A percentile compares a stretch with the other conserved stretches of the same genome.
These are phyloP conservation scores for Chesias legatella DNA, from an alignment of 2,888 invertebrate genomes.

Conservation along the genomic window DNA sequence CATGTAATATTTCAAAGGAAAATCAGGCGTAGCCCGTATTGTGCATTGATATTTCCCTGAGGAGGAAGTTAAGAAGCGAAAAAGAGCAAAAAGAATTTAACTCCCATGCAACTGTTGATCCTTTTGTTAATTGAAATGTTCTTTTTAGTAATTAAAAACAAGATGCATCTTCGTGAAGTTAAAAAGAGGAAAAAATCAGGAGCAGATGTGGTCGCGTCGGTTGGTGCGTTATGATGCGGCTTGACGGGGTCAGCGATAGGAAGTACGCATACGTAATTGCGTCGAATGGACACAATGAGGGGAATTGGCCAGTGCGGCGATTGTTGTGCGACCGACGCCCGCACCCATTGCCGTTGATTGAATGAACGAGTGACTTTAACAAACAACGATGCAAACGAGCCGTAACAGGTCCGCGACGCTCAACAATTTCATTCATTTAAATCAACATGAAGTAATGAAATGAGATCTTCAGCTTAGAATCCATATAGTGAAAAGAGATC, in stretches of 20 bases:
- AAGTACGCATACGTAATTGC: constrained; percentile 75
- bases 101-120: constrained; percentile 32
- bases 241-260: constrained; percentile 60
- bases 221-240: constrained; percentile 29
- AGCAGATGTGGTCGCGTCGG: constrained; percentile 56
- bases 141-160: constrained; percentile 39
- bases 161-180: constrained; percentile 46
- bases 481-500: no score
- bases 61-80: constrained; percentile 4
- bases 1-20: constrained; percentile 13
- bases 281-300: constrained; percentile 75
- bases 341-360: constrained; percentile 75
- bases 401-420: constrained; percentile 43
- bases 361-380: constrained; percentile 71
- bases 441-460: constrained; percentile 6
- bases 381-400: constrained; percentile 59
- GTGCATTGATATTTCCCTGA: constrained; percentile 9
- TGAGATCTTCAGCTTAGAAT: no score
- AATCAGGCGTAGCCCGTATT: constrained; percentile 4
- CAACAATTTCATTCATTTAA: constrained; percentile 26
- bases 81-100: constrained; percentile 10
- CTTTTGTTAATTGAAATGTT: constrained; percentile 41
- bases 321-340: constrained; percentile 78
- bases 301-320: constrained; percentile 74
- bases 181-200: constrained; percentile 40